A percentile compares a stretch with the other conserved stretches of the same genome.
These are phyloP conservation scores for Phenganax marumi DNA, from an alignment of 92 coral and sea anemone genomes.

Conservation along the genomic window DNA sequence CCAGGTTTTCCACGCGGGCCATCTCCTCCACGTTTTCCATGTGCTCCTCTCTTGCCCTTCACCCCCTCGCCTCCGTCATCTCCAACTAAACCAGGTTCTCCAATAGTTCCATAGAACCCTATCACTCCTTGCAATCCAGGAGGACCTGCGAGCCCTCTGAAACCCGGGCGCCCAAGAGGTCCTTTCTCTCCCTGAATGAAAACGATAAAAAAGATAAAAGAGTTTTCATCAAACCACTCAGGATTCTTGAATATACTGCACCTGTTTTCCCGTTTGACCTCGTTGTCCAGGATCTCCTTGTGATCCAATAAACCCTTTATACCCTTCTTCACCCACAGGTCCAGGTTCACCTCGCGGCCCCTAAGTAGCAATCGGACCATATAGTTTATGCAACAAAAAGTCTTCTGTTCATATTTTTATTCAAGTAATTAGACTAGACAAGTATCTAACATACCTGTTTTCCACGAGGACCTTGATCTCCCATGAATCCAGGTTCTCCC, in stretches of 20 bases:
- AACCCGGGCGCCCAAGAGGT: slow-evolving; percentile 32
- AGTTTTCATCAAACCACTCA: slow-evolving; percentile 15
- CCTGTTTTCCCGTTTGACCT: slow-evolving; percentile 45
- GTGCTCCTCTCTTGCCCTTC: slow-evolving; percentile 20
- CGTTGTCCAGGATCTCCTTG: slow-evolving; percentile 46
- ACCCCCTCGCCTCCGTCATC: slow-evolving; percentile 16
- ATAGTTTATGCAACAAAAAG: slow-evolving; percentile 1
- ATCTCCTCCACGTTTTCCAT: slow-evolving; percentile 41
- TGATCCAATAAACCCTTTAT: slow-evolving; percentile 36
- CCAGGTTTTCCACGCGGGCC: slow-evolving; percentile 49
- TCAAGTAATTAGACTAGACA: neutral
- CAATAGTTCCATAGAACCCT: neutral
- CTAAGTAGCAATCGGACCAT: slow-evolving; percentile 14
- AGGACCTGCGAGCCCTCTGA: slow-evolving; percentile 15
- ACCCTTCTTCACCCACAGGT: slow-evolving; percentile 41
- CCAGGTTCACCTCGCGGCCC: slow-evolving; percentile 48
- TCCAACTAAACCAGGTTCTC: slow-evolving; percentile 30
- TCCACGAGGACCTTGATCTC: slow-evolving; percentile 53
- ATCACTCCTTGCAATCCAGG: slow-evolving; percentile 24
- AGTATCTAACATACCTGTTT: slow-evolving; percentile 22
- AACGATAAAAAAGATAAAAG: slow-evolving; percentile 12
- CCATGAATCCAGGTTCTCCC: slow-evolving; percentile 50
- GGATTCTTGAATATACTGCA: neutral
- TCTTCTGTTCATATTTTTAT: no score
- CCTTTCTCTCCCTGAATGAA: slow-evolving; percentile 35